phyloP scores from a whole-genome alignment of 1,140 invertebrate genomes.

The Carposina sasakii region DNA sequence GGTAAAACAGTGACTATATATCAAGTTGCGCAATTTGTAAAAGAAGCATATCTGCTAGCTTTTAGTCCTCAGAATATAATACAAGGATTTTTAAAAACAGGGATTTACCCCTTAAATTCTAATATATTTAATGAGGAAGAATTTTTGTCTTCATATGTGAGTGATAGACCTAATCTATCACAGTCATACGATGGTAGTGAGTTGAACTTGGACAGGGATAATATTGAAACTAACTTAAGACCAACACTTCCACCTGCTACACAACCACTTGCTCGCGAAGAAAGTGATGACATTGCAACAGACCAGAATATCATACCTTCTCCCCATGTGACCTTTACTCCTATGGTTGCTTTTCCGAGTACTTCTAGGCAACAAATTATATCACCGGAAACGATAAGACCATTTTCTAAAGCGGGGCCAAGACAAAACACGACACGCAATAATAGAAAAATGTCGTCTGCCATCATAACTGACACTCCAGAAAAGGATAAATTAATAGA shows the following conservation, averaged over 20 bases:
- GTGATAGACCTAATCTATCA: not conserved
- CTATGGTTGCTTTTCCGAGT: not conserved
- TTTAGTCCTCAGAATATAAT: not conserved
- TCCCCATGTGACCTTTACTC: not conserved
- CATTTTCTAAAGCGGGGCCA: not conserved
- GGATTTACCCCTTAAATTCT: constrained; percentile 1
- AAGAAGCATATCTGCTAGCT: not conserved
- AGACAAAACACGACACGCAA: too few relatives aligned
- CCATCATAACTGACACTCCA: too few relatives aligned
- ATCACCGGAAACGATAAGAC: not conserved
- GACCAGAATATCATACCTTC: not conserved
- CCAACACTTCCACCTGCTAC: not conserved
- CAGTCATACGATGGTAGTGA: not conserved
- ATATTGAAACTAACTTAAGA: not conserved
- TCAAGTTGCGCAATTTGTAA: not conserved
- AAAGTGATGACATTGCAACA: not conserved
- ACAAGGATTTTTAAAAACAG: constrained; percentile 1
- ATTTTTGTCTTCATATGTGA: constrained; percentile 4
- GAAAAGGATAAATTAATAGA: too few relatives aligned
- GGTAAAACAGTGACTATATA: constrained; percentile 7
- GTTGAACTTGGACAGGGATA: not conserved
- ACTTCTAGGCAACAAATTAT: not conserved
- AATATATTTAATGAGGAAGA: constrained; percentile 5
- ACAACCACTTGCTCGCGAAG: not conserved
- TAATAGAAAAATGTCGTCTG: too few relatives aligned